Evolutionary conservation across 1,140 invertebrate genomes (phyloP).

Genomic region (Drosophila mojavensis): DNA sequence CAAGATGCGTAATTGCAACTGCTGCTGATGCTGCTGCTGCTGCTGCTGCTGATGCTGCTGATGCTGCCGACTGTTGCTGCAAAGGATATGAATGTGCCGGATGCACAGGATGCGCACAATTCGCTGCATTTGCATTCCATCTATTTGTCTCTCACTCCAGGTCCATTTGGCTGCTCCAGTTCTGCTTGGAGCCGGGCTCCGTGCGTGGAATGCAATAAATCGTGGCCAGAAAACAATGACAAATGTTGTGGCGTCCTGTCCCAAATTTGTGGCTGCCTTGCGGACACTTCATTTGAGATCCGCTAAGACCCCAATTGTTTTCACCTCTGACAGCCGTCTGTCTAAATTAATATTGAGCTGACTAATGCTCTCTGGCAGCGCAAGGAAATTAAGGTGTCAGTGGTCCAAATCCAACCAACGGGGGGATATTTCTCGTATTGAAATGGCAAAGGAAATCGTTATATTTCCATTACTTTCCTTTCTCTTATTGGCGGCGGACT

Average conservation of each 20-base stretch:
- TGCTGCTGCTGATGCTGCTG: slow-evolving; percentile 6
- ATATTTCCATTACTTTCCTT: not conserved
- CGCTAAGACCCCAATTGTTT: slow-evolving; percentile 36
- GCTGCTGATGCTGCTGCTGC: slow-evolving; percentile 7
- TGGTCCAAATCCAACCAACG: not conserved
- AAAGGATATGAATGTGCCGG: slow-evolving; percentile 51
- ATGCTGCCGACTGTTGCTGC: slow-evolving; percentile 54
- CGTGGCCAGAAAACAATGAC: slow-evolving; percentile 78
- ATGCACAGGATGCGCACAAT: slow-evolving; percentile 55
- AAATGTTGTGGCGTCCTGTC: slow-evolving; percentile 57
- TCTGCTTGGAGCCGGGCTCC: not conserved
- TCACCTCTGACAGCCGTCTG: slow-evolving; percentile 48
- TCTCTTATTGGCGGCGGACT: too few species aligned
- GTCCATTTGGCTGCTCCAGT: not conserved
- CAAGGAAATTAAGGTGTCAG: slow-evolving; percentile 33
- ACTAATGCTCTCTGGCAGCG: slow-evolving; percentile 13
- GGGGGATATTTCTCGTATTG: not conserved
- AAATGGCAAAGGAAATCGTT: not conserved
- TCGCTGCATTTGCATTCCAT: slow-evolving; percentile 50
- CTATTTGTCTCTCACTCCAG: slow-evolving; percentile 14
- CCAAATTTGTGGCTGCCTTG: slow-evolving; percentile 56
- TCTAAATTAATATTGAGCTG: slow-evolving; percentile 41
- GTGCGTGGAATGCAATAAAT: slow-evolving; percentile 70
- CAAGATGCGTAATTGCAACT: slow-evolving; percentile 78
- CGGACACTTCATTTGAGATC: slow-evolving; percentile 76